phyloP scores from a whole-genome alignment of 2,797 vertebrate species.

The Presbytis comata region DNA sequence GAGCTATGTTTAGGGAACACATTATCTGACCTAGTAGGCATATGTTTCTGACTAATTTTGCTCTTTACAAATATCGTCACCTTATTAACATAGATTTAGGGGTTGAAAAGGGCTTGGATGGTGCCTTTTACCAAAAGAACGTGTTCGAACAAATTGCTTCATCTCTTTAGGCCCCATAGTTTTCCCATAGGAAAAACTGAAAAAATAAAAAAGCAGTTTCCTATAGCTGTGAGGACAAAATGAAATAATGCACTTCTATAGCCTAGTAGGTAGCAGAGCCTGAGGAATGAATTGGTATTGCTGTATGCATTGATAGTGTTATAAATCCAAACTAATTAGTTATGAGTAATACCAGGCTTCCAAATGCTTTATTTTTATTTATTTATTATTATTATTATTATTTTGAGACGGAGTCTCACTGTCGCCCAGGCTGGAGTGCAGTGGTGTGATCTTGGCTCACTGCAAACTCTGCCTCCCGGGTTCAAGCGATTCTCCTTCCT shows the following conservation, averaged over 20 bases:
- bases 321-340: not conserved
- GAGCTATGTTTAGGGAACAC: not conserved
- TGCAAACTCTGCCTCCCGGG: not conserved
- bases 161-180: not conserved
- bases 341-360: not conserved
- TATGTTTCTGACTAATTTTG: not conserved
- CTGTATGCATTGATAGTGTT: not conserved
- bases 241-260: not conserved
- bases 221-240: not conserved
- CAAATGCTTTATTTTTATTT: not conserved
- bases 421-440: not conserved
- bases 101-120: not conserved
- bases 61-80: not conserved
- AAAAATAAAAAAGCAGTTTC: not conserved
- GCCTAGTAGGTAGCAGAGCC: not conserved
- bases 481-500: not conserved
- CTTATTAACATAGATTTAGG: not conserved
- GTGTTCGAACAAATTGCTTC: not conserved
- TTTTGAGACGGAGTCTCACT: not conserved
- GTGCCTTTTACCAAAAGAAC: not conserved
- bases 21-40: not conserved
- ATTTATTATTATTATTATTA: too few species aligned
- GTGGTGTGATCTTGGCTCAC: not conserved
- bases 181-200: not conserved
- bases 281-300: not conserved